These are phyloP conservation scores for Liasis olivaceus DNA, from an alignment of 2,797 vertebrate species.

Conservation along the genomic window DNA sequence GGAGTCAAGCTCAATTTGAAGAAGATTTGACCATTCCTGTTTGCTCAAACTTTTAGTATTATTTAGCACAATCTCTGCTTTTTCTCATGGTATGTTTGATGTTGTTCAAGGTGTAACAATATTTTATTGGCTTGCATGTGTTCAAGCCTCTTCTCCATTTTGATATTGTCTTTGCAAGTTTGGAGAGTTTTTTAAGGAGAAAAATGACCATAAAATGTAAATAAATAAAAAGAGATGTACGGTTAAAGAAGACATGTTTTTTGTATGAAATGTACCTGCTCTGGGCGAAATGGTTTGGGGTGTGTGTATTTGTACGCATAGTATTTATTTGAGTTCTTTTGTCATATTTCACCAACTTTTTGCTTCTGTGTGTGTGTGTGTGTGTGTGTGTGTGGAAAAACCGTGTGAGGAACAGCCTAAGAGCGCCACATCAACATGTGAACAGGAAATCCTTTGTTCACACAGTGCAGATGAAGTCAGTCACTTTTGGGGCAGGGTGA, in stretches of 20 bases:
- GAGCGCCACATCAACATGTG: neutral
- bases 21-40: neutral
- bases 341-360: neutral
- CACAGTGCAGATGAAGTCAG: neutral
- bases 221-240: neutral
- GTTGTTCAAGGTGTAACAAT: neutral
- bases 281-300: neutral
- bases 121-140: neutral
- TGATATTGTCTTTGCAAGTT: neutral
- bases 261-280: neutral
- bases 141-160: neutral
- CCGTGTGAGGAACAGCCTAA: neutral
- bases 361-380: neutral
- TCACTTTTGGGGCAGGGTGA: neutral
- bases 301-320: neutral
- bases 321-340: neutral
- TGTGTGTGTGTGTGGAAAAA: neutral
- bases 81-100: neutral
- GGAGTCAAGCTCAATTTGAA: neutral
- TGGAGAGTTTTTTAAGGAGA: neutral
- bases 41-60: neutral
- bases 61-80: neutral
- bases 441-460: conserved; percentile 14
- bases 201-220: neutral
- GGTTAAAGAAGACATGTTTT: neutral